Evolutionary conservation across 2,797 vertebrate genomes (phyloP).

Genomic region (Galagoides demidoff): DNA sequence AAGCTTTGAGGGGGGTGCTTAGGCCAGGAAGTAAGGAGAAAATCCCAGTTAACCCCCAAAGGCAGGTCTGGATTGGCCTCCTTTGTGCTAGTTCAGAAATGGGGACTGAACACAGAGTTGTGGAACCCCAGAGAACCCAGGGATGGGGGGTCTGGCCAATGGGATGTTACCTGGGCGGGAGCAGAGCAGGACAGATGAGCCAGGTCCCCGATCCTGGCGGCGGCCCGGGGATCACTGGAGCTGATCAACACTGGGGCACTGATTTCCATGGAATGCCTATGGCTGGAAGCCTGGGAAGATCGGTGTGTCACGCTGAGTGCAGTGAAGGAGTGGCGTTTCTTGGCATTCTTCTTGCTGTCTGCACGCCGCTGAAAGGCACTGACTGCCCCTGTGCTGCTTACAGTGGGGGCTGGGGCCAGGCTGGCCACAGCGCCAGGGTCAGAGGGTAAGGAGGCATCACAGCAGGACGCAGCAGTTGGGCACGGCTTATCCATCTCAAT

Average conservation of each 20-base stretch:
- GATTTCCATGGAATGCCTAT: constrained; percentile 99
- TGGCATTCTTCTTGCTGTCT: constrained; percentile 97
- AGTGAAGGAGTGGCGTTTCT: constrained; percentile 98
- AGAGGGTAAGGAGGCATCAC: constrained; percentile 80
- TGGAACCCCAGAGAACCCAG: neutral
- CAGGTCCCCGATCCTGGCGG: constrained; percentile 93
- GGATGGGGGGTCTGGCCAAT: neutral
- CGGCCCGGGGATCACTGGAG: constrained; percentile 96
- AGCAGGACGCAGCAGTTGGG: constrained; percentile 77
- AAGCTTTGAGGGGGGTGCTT: no score
- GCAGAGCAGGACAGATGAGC: constrained; percentile 90
- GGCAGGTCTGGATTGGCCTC: neutral
- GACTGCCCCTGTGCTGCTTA: constrained; percentile 87
- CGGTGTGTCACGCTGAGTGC: constrained; percentile 97
- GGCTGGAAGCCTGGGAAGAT: constrained; percentile 93
- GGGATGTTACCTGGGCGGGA: constrained; percentile 89
- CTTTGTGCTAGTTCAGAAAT: neutral
- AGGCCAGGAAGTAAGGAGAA: neutral
- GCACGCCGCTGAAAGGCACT: constrained; percentile 89
- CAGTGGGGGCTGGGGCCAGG: constrained; percentile 83
- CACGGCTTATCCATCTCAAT: constrained; percentile 97
- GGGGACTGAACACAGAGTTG: neutral
- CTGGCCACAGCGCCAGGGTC: constrained; percentile 88
- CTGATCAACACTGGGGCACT: constrained; percentile 98
- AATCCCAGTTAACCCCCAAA: neutral